Evolutionary conservation across 2,113 vertebrate species (phyloP).

Genomic region (Athene noctua): DNA sequence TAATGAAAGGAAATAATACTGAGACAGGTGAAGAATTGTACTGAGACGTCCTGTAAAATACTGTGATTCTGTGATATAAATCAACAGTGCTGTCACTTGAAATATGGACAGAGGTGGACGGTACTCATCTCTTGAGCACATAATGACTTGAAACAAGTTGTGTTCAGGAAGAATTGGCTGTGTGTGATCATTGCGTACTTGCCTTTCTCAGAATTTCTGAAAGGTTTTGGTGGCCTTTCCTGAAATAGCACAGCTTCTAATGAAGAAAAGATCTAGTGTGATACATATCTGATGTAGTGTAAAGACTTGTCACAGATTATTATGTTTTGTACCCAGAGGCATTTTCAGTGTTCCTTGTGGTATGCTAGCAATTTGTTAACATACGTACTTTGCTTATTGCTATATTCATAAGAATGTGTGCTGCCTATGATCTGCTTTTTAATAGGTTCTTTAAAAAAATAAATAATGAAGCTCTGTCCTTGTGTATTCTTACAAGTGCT

Average conservation of each 20-base stretch:
- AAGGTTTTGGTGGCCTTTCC: not conserved
- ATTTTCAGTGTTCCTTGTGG: not conserved
- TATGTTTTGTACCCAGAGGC: not conserved
- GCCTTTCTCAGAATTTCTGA: not conserved
- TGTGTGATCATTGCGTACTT: not conserved
- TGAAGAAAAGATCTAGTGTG: not conserved
- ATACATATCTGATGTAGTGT: not conserved
- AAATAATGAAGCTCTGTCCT: not conserved
- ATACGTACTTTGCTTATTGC: not conserved
- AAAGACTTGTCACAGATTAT: not conserved
- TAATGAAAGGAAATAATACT: not conserved
- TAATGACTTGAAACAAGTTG: not conserved
- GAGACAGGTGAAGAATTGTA: not conserved
- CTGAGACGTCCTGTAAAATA: not conserved
- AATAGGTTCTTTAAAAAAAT: not conserved
- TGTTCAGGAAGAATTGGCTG: not conserved
- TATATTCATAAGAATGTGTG: accelerated
- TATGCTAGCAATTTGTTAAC: not conserved
- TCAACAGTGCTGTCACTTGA: not conserved
- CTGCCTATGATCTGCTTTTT: not conserved
- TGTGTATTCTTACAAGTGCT: not conserved
- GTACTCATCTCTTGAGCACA: not conserved
- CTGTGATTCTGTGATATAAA: not conserved
- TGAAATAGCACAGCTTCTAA: not conserved
- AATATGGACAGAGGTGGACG: accelerated